Conservation (phyloP, 2,888 invertebrate species). For the Nasonia oneida region DNA sequence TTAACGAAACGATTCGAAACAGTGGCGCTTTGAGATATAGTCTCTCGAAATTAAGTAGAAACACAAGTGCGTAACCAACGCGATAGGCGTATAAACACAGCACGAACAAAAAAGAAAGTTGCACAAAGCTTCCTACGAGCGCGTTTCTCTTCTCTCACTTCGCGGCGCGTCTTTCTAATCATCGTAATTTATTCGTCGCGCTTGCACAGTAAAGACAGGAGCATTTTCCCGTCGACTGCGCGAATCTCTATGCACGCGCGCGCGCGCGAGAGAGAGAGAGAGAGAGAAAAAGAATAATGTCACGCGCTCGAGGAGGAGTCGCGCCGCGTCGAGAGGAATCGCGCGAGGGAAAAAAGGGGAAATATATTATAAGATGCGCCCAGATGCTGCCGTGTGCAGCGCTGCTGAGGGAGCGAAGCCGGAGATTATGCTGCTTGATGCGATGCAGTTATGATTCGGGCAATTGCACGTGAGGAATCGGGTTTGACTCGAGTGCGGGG, state of each 20-base stretch:
- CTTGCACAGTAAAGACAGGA: conserved; percentile 7
- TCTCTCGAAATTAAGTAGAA: too few species aligned
- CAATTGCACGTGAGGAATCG: background rate
- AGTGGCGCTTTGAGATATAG: too few species aligned
- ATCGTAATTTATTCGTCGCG: conserved; percentile 39
- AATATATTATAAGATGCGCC: background rate
- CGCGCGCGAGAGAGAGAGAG: too few species aligned
- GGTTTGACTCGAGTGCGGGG: background rate
- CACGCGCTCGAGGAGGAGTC: conserved; percentile 44
- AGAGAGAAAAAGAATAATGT: conserved; percentile 10
- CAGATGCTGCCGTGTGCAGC: background rate
- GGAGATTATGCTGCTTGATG: background rate
- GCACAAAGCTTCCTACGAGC: background rate
- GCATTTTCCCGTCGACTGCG: conserved; percentile 30
- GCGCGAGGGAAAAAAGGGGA: background rate
- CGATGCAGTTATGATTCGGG: conserved; percentile 2
- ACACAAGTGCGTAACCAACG: too few species aligned
- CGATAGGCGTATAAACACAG: background rate
- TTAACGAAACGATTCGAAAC: too few species aligned
- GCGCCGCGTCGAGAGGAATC: conserved; percentile 22
- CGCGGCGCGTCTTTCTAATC: conserved; percentile 32
- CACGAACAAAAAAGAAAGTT: background rate
- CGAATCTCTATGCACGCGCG: conserved; percentile 13
- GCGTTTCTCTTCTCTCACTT: background rate
- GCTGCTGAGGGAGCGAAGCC: background rate